Conservation (phyloP, 1,140 invertebrate genomes). For the Cydia pomonella region DNA sequence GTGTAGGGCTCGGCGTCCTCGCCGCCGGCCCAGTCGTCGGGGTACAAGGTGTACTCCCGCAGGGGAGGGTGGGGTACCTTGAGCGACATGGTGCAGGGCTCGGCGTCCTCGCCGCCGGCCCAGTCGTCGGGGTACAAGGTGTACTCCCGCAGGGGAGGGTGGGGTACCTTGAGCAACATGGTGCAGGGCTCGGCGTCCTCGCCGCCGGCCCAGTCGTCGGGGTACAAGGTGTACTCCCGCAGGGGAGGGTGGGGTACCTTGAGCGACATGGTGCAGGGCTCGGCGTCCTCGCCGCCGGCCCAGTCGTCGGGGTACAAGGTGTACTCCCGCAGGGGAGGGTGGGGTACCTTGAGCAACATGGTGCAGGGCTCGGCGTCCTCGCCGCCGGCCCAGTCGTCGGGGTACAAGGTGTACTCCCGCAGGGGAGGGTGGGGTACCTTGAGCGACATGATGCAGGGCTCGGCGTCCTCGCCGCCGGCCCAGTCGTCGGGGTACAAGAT, state of each 20-base stretch:
- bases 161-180: slow-evolving; percentile 88
- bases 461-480: slow-evolving; percentile 92
- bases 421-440: slow-evolving; percentile 79
- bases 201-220: slow-evolving; percentile 91
- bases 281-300: slow-evolving; percentile 92
- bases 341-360: slow-evolving; percentile 88
- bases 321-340: too few species aligned
- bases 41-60: too few species aligned
- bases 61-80: slow-evolving; percentile 79
- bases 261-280: slow-evolving; percentile 93
- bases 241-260: slow-evolving; percentile 79
- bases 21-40: slow-evolving; percentile 91
- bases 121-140: too few species aligned
- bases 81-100: slow-evolving; percentile 93
- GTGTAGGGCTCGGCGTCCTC: slow-evolving; percentile 93
- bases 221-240: too few species aligned
- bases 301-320: too few species aligned
- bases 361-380: slow-evolving; percentile 93
- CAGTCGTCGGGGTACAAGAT: too few species aligned
- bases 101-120: slow-evolving; percentile 92
- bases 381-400: slow-evolving; percentile 91
- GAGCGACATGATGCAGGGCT: slow-evolving; percentile 93
- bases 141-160: too few species aligned
- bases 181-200: slow-evolving; percentile 93
- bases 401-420: too few species aligned